phyloP scores from a whole-genome alignment of 2,888 invertebrate species.

The Blastobasis lacticolella region DNA sequence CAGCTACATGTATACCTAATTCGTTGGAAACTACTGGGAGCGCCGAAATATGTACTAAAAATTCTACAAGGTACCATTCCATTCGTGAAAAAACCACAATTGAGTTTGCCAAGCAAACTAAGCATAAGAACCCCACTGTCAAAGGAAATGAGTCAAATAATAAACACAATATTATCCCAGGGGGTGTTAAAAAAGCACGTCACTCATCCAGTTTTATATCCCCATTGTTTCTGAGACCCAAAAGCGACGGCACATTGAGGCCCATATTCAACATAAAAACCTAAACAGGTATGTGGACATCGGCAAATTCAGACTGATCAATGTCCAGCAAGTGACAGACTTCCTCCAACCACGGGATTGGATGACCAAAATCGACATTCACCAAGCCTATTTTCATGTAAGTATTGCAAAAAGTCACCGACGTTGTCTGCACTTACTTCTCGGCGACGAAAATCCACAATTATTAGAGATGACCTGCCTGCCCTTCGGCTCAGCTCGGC shows the following conservation, averaged over 20 bases:
- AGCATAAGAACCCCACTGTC: too few species aligned
- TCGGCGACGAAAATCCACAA: neutral
- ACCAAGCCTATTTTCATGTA: conserved; percentile 18
- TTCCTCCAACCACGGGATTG: conserved; percentile 13
- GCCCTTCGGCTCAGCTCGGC: conserved; percentile 15
- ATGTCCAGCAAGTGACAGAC: conserved; percentile 5
- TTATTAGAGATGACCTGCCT: conserved; percentile 14
- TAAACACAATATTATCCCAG: neutral
- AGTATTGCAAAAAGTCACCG: conserved; percentile 8
- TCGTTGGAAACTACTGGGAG: too few species aligned
- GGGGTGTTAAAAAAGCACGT: neutral
- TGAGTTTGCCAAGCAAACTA: too few species aligned
- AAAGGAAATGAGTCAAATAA: too few species aligned
- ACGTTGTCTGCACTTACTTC: conserved; percentile 9
- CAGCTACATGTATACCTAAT: too few species aligned
- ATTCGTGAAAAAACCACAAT: too few species aligned
- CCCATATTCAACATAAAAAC: conserved; percentile 17
- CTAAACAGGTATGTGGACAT: conserved; percentile 13
- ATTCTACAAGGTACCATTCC: too few species aligned
- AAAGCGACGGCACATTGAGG: conserved; percentile 8
- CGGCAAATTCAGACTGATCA: conserved; percentile 5
- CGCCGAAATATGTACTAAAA: too few species aligned
- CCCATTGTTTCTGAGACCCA: conserved; percentile 8
- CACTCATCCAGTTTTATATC: conserved; percentile 9
- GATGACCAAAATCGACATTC: conserved; percentile 15